Conservation (phyloP, 1,140 invertebrate genomes). For the Tribolium madens region DNA sequence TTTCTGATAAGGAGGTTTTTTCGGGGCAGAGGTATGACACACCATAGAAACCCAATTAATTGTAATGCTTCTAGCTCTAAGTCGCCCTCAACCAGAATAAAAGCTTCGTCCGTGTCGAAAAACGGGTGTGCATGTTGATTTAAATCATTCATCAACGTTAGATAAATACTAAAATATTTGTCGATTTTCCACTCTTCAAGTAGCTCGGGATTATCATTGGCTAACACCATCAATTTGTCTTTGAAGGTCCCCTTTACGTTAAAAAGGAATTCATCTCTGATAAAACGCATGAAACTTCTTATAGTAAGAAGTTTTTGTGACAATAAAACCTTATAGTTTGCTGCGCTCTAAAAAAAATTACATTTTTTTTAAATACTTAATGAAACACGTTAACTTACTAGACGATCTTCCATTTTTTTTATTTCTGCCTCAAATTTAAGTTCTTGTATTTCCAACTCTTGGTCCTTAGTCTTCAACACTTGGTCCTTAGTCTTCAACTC, state of each 20-base stretch:
- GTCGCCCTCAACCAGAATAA: background rate
- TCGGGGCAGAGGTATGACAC: background rate
- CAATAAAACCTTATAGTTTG: slow-evolving; percentile 8
- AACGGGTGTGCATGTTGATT: slow-evolving; percentile 13
- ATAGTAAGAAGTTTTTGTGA: slow-evolving; percentile 10
- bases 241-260: background rate
- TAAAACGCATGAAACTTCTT: slow-evolving; percentile 20
- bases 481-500: background rate
- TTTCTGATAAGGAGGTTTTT: too few relatives aligned
- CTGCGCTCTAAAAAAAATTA: too few relatives aligned
- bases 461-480: too few relatives aligned
- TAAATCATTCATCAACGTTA: background rate
- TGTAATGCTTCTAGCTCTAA: background rate
- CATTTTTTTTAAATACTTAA: too few relatives aligned
- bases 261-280: slow-evolving; percentile 19
- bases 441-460: too few relatives aligned
- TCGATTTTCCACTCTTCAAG: slow-evolving; percentile 7
- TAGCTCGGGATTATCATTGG: background rate
- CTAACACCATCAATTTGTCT: background rate
- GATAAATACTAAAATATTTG: slow-evolving; percentile 7
- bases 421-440: background rate
- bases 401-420: background rate
- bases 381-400: too few relatives aligned
- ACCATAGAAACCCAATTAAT: slow-evolving; percentile 19
- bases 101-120: background rate